Conservation (phyloP, 2,888 invertebrate genomes). For the Agonopterix heracliana region DNA sequence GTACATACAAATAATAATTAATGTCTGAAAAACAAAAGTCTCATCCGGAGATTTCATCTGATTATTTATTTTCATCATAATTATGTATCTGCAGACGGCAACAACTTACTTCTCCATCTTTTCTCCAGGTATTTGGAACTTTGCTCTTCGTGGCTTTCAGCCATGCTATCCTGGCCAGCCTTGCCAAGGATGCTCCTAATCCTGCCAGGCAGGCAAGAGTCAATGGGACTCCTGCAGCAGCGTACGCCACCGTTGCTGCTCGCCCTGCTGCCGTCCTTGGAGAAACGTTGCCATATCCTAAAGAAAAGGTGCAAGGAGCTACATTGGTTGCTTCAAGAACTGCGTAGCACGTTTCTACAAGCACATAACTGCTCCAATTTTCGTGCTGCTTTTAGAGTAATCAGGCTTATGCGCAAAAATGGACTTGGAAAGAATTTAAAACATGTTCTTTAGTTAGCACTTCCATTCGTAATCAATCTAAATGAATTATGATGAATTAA, state of each 20-base stretch:
- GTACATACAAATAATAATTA: not conserved
- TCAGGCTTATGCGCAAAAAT: no score
- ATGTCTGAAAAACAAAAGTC: no score
- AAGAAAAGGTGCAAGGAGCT: not conserved
- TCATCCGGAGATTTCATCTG: no score
- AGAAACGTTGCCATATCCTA: slow-evolving; percentile 91
- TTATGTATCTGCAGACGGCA: no score
- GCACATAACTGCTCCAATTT: no score
- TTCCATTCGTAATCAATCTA: no score
- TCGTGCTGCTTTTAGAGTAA: no score
- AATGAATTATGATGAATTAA: no score
- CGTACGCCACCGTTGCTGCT: slow-evolving; percentile 90
- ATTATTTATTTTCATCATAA: no score
- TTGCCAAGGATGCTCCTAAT: slow-evolving; percentile 87
- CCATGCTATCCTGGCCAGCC: slow-evolving; percentile 81
- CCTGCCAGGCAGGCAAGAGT: slow-evolving; percentile 91
- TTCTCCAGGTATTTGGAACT: slow-evolving; percentile 59
- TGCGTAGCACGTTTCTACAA: no score
- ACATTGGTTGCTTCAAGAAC: not conserved
- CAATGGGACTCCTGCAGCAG: slow-evolving; percentile 90
- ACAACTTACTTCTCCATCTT: slow-evolving; percentile 53
- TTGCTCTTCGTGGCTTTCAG: slow-evolving; percentile 56
- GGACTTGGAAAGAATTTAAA: no score
- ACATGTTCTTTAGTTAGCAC: no score
- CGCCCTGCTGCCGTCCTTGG: slow-evolving; percentile 89